Evolutionary conservation across 2,113 vertebrate species (phyloP).

Genomic region (Atractosteus spatula): DNA sequence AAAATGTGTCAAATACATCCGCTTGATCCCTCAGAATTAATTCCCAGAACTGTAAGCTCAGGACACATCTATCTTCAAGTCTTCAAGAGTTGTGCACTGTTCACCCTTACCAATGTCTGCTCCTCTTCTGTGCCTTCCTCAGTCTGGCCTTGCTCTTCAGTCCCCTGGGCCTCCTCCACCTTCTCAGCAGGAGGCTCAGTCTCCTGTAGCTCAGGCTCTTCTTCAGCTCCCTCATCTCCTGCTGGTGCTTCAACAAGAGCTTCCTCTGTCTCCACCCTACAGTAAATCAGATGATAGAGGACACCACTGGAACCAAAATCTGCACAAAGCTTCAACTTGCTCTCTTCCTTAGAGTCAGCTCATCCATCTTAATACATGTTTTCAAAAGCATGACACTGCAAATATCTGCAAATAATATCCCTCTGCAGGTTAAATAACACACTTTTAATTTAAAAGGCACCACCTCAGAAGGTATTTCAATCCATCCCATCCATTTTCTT

Average conservation of each 20-base stretch:
- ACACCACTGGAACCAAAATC: too few species aligned
- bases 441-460: background rate
- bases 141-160: background rate
- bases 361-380: background rate
- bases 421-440: background rate
- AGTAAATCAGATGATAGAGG: background rate
- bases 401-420: background rate
- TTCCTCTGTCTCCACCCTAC: slow-evolving; percentile 9
- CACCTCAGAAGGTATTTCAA: too few species aligned
- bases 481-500: too few species aligned
- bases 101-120: slow-evolving; percentile 21
- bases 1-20: background rate
- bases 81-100: background rate
- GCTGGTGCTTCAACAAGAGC: background rate
- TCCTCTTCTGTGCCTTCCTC: slow-evolving; percentile 43
- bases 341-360: background rate
- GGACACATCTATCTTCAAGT: background rate
- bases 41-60: background rate
- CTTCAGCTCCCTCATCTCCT: background rate
- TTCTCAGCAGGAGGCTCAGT: slow-evolving; percentile 35
- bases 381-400: background rate
- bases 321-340: background rate
- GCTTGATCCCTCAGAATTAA: background rate
- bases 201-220: slow-evolving; percentile 23
- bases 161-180: slow-evolving; percentile 2